Percentiles rank a stretch among this genome's conserved stretches.
Conservation (phyloP, 2,797 vertebrate genomes). For the Sebastes elongatus region DNA sequence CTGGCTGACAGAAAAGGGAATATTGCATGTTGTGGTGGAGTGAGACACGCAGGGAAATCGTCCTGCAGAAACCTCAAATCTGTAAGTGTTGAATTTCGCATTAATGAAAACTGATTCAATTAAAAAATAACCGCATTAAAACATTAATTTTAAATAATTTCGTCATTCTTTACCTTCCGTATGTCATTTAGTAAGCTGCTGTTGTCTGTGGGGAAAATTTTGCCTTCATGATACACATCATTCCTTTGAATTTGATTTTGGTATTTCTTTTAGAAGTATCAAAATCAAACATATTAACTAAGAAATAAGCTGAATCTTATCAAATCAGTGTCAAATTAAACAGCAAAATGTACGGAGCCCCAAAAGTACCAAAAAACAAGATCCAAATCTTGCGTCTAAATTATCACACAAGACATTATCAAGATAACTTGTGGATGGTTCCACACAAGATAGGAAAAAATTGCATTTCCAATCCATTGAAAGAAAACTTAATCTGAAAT, state of each 20-base stretch:
- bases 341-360: neutral
- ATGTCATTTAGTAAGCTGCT: neutral
- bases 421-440: neutral
- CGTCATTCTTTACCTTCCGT: neutral
- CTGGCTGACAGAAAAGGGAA: conserved; percentile 47
- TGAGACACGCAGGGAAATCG: conserved; percentile 30
- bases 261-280: neutral
- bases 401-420: neutral
- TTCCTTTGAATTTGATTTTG: too few species aligned
- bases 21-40: conserved; percentile 67
- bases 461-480: neutral
- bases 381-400: neutral
- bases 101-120: neutral
- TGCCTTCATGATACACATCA: neutral
- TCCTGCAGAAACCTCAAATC: conserved; percentile 63
- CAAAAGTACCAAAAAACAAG: neutral
- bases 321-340: neutral
- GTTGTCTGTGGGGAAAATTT: neutral
- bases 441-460: neutral
- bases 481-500: neutral
- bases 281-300: neutral
- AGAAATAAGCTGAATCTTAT: neutral
- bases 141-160: neutral
- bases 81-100: neutral
- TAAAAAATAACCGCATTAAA: neutral